Percentiles rank a stretch among this genome's conserved stretches.
Conservation (phyloP, 2,113 vertebrate genomes). For the Melanerpes formicivorus region DNA sequence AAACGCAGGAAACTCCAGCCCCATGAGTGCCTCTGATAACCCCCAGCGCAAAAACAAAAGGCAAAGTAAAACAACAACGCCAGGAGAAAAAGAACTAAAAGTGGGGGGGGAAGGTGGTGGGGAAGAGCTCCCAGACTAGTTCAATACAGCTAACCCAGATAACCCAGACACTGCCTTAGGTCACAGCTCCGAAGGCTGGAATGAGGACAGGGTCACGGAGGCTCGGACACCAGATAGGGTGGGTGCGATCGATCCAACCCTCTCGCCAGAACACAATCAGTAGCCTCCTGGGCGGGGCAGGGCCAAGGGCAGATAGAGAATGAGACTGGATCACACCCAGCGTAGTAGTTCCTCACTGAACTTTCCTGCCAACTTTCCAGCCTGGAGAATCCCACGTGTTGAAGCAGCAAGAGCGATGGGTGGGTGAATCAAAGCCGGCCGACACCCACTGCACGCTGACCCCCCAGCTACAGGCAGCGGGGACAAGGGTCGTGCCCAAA, state of each 20-base stretch:
- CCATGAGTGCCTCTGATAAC: not conserved
- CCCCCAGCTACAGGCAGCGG: not conserved
- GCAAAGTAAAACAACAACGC: not conserved
- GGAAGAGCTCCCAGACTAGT: not conserved
- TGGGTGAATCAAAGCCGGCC: not conserved
- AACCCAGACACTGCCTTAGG: not conserved
- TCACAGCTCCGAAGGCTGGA: not conserved
- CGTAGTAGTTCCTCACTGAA: too few species aligned
- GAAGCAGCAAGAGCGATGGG: accelerated
- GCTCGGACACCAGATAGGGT: not conserved
- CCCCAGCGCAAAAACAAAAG: not conserved
- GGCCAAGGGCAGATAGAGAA: not conserved
- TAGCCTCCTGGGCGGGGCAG: not conserved
- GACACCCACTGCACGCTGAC: not conserved
- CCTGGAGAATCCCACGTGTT: accelerated
- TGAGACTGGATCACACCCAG: accelerated
- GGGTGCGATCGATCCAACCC: accelerated
- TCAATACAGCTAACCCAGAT: not conserved
- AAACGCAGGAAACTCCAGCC: not conserved
- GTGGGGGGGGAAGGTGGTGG: accelerated
- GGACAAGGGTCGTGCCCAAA: accelerated
- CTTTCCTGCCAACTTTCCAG: not conserved
- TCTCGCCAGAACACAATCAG: accelerated
- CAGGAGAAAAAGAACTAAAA: too few species aligned
- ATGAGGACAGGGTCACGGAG: accelerated